Evolutionary conservation across 2,888 invertebrate species (phyloP), one percentile per base, ranked within the genome.

Genomic region (Ypsolopha sequella): DNA sequence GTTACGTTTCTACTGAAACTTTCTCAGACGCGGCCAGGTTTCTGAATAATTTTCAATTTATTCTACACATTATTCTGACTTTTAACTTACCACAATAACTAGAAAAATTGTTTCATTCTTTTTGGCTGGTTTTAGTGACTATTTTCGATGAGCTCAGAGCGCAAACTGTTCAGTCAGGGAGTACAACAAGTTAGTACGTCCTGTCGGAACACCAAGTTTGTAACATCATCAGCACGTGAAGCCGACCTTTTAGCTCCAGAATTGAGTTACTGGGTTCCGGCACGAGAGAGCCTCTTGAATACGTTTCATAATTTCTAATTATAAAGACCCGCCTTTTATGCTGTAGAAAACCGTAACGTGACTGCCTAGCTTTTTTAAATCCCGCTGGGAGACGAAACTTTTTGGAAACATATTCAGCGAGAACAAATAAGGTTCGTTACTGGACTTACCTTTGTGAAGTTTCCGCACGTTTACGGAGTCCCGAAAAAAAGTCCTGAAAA

Each of bases 171-270:
- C 24, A 24, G 24, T 24, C 24, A 4, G 24, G 2, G 45, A 24
- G 44, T 51, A 51, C 41, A 43, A 48, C 41, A 41, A 52, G 52
- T 44, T 36, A 43, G 10, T 38, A 46, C 48, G 44, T 52, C 48
- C 39, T 2, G 39, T 6, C 13, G 33, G 11, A 41, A 39, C 7
- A 41, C 49, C 48, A 11, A 53, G 44, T 46, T 53, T 45, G 48
- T 53, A 53, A 53, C 53, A 51, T 53, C 51, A 53, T 53, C 53
- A 53, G 48, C 49, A 51, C 51, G 48, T 51, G 51, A 49, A 51
- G 48, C 45, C 24, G 51, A 39, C 53, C 53, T 53, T 48, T 51
- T 51, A 51, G 41, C 38, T 13, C 36, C 11, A 41, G 36, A 53
- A 53, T 51, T 51, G 51, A 49, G 51, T 53, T 53, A 49, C 51